These are phyloP conservation scores for Cyprinodon brontotheroides DNA, from an alignment of 2,113 vertebrate species.

Conservation along the genomic window DNA sequence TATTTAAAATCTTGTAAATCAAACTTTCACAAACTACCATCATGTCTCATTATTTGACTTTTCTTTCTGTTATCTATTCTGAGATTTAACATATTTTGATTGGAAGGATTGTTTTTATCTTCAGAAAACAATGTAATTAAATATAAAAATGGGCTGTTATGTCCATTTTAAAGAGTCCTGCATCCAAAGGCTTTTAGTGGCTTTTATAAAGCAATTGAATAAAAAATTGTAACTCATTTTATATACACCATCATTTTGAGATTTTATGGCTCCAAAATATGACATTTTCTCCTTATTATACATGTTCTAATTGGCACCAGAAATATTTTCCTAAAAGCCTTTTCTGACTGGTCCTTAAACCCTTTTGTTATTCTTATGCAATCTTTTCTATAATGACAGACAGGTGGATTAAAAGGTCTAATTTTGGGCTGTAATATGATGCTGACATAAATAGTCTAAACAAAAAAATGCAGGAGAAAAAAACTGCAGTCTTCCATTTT, in stretches of 20 bases:
- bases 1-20: too few species aligned
- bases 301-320: neutral
- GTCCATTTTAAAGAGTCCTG: neutral
- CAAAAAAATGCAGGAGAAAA: slow-evolving; percentile 19
- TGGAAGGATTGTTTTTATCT: neutral
- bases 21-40: neutral
- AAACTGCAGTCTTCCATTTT: slow-evolving; percentile 38
- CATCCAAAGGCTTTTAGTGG: neutral
- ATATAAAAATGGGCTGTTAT: neutral
- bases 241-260: neutral
- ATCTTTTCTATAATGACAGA: neutral
- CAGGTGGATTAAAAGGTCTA: neutral
- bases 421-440: slow-evolving; percentile 6
- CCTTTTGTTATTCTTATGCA: neutral
- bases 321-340: too few species aligned
- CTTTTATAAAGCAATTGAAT: neutral
- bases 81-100: neutral
- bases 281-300: too few species aligned
- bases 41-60: neutral
- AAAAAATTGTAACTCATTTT: neutral
- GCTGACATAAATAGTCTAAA: neutral
- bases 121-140: neutral
- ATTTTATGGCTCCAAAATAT: neutral
- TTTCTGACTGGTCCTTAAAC: neutral
- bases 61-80: neutral